A percentile compares a stretch with the other conserved stretches of the same genome.
These are phyloP conservation scores for Heliconius himera DNA, from an alignment of 1,140 invertebrate genomes.

Conservation along the genomic window DNA sequence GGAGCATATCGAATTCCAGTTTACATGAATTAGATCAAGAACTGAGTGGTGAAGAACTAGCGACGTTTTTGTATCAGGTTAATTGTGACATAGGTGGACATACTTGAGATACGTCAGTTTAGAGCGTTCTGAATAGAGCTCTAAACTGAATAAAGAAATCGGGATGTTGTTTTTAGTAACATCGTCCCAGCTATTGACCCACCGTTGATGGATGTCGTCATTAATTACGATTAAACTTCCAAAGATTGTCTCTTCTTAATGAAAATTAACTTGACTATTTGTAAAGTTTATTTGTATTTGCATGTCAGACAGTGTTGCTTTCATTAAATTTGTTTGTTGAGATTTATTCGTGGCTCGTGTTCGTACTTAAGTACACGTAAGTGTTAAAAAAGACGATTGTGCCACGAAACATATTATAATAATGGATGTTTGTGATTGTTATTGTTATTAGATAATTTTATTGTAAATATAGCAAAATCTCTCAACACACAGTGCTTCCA, in stretches of 20 bases:
- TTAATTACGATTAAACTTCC: neutral
- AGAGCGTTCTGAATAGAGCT: conserved; percentile 24
- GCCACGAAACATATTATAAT: neutral
- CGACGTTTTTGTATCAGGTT: conserved; percentile 84
- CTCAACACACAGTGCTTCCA: no score
- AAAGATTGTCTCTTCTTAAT: neutral
- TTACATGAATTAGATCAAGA: conserved; percentile 86
- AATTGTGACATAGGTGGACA: conserved; percentile 71
- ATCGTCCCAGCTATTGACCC: neutral
- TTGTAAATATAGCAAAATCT: neutral
- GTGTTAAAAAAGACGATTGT: neutral
- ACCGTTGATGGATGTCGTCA: neutral
- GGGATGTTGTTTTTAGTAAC: neutral
- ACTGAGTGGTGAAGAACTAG: conserved; percentile 84
- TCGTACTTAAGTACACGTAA: neutral
- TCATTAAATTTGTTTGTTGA: neutral
- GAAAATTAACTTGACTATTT: neutral
- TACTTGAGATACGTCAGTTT: conserved; percentile 48
- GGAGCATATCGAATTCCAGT: conserved; percentile 87
- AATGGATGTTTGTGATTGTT: neutral
- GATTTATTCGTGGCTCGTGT: neutral
- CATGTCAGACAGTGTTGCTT: neutral
- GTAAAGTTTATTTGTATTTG: neutral
- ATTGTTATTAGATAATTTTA: neutral
- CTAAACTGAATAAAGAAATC: conserved; percentile 34